phyloP scores from a whole-genome alignment of 2,113 vertebrate species.

The Falco punctatus region DNA sequence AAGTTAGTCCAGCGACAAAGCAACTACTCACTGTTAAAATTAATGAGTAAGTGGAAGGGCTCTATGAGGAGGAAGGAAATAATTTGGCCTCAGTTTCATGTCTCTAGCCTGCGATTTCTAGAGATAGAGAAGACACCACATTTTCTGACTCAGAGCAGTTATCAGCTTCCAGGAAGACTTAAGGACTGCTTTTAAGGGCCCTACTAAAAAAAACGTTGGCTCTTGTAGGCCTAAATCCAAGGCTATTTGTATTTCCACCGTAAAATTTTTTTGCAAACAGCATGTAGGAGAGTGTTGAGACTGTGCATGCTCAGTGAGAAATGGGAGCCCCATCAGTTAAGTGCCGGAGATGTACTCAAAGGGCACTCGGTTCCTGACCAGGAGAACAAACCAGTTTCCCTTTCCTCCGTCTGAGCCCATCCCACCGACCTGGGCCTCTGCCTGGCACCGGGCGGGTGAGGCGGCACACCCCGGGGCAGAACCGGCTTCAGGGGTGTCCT shows the following conservation, averaged over 20 bases:
- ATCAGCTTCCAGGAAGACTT: background rate
- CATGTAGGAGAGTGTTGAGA: background rate
- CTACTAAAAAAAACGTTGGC: background rate
- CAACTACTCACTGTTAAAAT: background rate
- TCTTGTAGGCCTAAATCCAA: background rate
- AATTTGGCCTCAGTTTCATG: background rate
- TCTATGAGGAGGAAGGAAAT: background rate
- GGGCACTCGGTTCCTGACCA: background rate
- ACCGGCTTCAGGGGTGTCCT: background rate
- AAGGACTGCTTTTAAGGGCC: background rate
- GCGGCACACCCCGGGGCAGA: background rate
- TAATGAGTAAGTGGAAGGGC: background rate
- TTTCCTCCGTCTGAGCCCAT: background rate
- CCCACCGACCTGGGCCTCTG: no score
- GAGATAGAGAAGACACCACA: background rate
- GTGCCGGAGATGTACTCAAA: background rate
- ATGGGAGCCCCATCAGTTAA: background rate
- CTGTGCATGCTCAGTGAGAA: background rate
- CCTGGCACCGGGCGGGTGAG: background rate
- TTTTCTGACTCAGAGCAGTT: background rate
- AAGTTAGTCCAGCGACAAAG: background rate
- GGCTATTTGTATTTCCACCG: background rate
- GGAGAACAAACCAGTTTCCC: background rate
- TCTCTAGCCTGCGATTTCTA: background rate
- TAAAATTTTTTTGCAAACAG: background rate